These are phyloP conservation scores for Sphaeridia pumilis DNA, from an alignment of 2,888 invertebrate genomes.

Conservation along the genomic window DNA sequence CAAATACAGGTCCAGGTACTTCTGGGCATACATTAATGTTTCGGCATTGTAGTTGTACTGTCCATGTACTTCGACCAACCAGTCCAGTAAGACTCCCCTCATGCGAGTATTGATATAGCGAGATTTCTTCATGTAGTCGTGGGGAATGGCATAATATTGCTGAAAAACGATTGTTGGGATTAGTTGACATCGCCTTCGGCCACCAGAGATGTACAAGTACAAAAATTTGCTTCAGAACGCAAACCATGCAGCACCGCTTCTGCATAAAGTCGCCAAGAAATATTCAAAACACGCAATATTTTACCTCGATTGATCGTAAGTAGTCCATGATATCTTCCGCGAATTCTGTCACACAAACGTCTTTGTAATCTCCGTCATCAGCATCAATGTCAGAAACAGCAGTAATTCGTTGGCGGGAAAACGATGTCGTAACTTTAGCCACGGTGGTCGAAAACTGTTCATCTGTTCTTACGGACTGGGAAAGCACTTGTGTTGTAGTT, in stretches of 20 bases:
- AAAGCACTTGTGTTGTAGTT: too few relatives aligned
- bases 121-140: too few relatives aligned
- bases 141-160: slow-evolving; percentile 51
- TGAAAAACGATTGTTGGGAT: slow-evolving; percentile 35
- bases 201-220: neutral
- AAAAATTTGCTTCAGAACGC: too few relatives aligned
- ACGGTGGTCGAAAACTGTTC: too few relatives aligned
- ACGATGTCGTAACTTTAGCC: neutral
- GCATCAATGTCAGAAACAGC: slow-evolving; percentile 53
- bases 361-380: slow-evolving; percentile 56
- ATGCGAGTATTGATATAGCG: slow-evolving; percentile 65
- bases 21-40: slow-evolving; percentile 77
- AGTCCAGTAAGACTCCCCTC: slow-evolving; percentile 80
- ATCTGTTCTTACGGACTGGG: too few relatives aligned
- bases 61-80: slow-evolving; percentile 83
- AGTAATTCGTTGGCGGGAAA: slow-evolving; percentile 10
- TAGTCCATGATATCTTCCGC: slow-evolving; percentile 81
- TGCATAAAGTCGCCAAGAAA: neutral
- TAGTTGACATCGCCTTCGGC: neutral
- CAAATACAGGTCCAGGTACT: slow-evolving; percentile 79
- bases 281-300: neutral
- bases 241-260: too few relatives aligned
- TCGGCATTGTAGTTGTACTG: slow-evolving; percentile 76
- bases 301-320: slow-evolving; percentile 58
- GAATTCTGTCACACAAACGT: slow-evolving; percentile 69